Evolutionary conservation across 2,113 vertebrate genomes (phyloP).

Genomic region (Acrocephalus arundinaceus): DNA sequence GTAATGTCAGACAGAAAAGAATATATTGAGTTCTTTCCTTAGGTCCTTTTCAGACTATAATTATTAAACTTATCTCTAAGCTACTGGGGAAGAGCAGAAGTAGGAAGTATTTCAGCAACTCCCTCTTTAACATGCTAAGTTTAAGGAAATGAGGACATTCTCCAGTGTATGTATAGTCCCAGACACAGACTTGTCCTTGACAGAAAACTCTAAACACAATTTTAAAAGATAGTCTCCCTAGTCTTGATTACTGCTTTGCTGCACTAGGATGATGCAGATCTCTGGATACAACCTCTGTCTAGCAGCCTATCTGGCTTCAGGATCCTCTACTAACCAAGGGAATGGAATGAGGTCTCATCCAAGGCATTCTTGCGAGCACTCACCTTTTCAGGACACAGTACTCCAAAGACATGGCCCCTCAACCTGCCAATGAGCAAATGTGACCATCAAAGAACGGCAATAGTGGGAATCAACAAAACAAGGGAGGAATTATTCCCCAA

Average conservation of each 20-base stretch:
- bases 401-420: background rate
- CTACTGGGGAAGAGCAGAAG: background rate
- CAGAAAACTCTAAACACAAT: background rate
- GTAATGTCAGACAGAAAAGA: background rate
- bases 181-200: background rate
- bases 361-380: background rate
- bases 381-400: background rate
- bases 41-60: background rate
- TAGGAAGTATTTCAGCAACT: background rate
- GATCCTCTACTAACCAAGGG: background rate
- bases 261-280: background rate
- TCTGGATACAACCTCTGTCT: background rate
- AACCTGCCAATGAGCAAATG: background rate
- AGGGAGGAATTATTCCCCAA: background rate
- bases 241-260: background rate
- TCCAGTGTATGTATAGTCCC: background rate
- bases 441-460: background rate
- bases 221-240: background rate
- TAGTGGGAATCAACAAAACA: background rate
- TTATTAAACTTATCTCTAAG: background rate
- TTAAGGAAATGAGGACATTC: background rate
- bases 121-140: background rate
- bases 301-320: background rate
- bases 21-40: background rate
- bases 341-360: accelerated